phyloP scores from a whole-genome alignment of 2,113 vertebrate species.

The Zapus hudsonius region DNA sequence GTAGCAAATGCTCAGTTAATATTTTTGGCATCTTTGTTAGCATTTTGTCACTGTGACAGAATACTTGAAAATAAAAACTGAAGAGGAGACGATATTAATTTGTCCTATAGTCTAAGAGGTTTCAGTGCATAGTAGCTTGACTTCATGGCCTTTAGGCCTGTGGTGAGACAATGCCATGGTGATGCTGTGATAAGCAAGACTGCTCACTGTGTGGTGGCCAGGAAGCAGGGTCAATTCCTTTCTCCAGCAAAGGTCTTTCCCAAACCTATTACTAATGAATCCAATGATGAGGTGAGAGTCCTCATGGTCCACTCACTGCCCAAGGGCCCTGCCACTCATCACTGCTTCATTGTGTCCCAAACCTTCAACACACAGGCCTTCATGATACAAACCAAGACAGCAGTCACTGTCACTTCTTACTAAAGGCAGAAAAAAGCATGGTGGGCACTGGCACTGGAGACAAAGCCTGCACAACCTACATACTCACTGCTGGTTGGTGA shows the following conservation, averaged over 20 bases:
- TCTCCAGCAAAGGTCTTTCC: neutral
- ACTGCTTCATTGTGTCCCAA: too few relatives aligned
- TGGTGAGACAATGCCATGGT: neutral
- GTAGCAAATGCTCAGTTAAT: neutral
- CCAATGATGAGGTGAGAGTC: neutral
- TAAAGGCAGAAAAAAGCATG: neutral
- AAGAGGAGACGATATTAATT: neutral
- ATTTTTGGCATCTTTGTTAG: neutral
- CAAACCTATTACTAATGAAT: neutral
- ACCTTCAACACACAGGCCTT: neutral
- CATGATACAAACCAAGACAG: neutral
- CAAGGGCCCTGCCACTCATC: neutral
- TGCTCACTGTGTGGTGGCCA: neutral
- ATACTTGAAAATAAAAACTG: too few relatives aligned
- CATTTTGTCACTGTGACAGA: neutral
- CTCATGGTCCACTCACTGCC: too few relatives aligned
- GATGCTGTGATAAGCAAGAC: neutral
- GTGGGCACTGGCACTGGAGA: neutral
- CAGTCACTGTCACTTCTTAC: neutral
- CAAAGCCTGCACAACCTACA: neutral
- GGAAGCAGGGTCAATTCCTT: neutral
- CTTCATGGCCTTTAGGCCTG: neutral
- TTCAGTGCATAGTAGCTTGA: neutral
- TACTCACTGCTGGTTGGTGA: accelerated
- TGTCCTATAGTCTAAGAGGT: neutral